Evolutionary conservation across 2,888 invertebrate genomes (phyloP).

Genomic region (Pharmacophagus antenor): DNA sequence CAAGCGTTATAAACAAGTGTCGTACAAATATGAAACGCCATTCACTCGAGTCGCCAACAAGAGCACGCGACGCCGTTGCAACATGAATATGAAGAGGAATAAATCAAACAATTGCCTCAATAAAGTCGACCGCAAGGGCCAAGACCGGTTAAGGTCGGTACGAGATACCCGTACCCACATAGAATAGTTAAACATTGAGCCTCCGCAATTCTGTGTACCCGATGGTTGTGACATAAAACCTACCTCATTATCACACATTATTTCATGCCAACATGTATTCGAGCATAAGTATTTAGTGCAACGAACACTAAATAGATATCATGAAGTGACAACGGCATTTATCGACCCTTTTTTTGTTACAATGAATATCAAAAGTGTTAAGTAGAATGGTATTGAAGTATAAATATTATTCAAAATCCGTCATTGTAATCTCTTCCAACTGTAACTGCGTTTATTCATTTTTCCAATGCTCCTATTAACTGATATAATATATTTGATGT

Average conservation of each 20-base stretch:
- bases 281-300: not conserved
- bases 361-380: not conserved
- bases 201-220: conserved; percentile 29
- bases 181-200: conserved; percentile 33
- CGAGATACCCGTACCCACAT: conserved; percentile 26
- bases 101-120: conserved; percentile 40
- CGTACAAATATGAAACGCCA: conserved; percentile 29
- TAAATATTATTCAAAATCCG: too few species aligned
- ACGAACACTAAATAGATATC: not conserved
- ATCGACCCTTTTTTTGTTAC: not conserved
- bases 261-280: conserved; percentile 4
- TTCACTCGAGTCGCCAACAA: conserved; percentile 26
- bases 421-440: too few species aligned
- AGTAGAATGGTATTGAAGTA: not conserved
- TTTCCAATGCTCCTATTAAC: too few species aligned
- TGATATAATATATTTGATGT: too few species aligned
- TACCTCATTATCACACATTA: conserved; percentile 23
- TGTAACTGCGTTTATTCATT: too few species aligned
- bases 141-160: conserved; percentile 36
- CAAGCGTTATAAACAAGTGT: conserved; percentile 21
- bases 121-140: conserved; percentile 36
- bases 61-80: conserved; percentile 29
- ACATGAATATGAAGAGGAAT: conserved; percentile 33
- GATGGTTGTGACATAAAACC: conserved; percentile 28
- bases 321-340: not conserved